Evolutionary conservation across 2,888 invertebrate genomes (phyloP), one percentile per base, ranked within the genome.

Genomic region (Clostera curtula): DNA sequence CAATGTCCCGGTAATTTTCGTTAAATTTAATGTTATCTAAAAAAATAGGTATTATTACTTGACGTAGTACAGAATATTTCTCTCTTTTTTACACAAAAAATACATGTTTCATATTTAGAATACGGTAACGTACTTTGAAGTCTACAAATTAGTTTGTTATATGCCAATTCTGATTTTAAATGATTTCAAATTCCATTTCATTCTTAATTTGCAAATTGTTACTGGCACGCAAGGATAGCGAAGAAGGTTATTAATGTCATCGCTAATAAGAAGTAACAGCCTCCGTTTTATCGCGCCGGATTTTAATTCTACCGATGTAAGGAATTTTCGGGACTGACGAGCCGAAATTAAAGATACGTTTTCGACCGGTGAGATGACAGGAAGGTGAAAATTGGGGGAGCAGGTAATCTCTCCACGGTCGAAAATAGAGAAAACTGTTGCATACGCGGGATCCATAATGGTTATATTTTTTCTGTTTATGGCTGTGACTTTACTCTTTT

Each of bases 221-320:
- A 47, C 31, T 50, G 44, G 44, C 40, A 36, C 43, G 39, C 43
- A 28, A 40, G 44, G 48, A 52, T 41, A 44, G 37, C 36, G 29
- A 38, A 37, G 43, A 40, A 41, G 41, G 56, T 58, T 60, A 63
- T 70, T 64, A 66, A 53, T 59, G 60, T 56, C 59, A 34, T 34
- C 52, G 47, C 58, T 75, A 72, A 73, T 68, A 68, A 70, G 60
- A 65, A 65, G 56, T 55, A 61, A 68, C 64, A 63, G 51, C 49
- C 42, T 43, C 53, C 47, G 54, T 45, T 56, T 55, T 44, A 56
- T 43, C 44, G 50, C 44, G 49, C 40, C 44, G 13, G 27, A 36
- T 44, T 55, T 63, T 65, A 62, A 64, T 62, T 63, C 57, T 58
- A 52, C 40, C 46, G 56, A 62, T 57, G 56, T 49, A 43, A 51